phyloP scores from a whole-genome alignment of 2,113 vertebrate species.

The Hippocampus abdominalis region DNA sequence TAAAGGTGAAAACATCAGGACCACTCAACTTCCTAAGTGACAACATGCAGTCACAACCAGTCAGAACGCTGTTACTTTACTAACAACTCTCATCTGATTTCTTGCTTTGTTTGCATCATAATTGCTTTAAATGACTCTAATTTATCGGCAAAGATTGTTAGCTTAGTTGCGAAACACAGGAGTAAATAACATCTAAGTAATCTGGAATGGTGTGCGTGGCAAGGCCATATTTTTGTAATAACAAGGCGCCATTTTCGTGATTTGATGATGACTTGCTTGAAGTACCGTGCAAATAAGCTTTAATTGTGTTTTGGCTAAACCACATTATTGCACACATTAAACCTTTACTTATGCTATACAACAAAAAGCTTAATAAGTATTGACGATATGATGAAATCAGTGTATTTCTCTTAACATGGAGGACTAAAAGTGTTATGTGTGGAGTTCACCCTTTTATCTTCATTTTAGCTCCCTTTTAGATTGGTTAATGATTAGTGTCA shows the following conservation, averaged over 20 bases:
- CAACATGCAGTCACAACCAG: no score
- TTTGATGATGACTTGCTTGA: background rate
- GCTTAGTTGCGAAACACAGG: constrained; percentile 25
- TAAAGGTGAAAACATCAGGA: no score
- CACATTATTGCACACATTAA: background rate
- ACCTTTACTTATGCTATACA: background rate
- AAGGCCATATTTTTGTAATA: constrained; percentile 7
- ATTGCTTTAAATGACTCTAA: background rate
- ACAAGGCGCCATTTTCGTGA: constrained; percentile 9
- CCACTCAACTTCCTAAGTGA: no score
- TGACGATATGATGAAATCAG: background rate
- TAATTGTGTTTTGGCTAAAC: background rate
- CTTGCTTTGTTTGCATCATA: background rate
- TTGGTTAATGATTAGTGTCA: background rate
- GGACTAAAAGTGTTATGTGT: background rate
- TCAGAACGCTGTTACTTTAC: background rate
- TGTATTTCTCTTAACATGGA: background rate
- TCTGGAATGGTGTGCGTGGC: constrained; percentile 21
- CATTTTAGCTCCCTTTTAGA: background rate
- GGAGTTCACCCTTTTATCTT: background rate
- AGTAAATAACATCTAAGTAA: constrained; percentile 9
- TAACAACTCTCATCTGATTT: background rate
- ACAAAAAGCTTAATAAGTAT: background rate
- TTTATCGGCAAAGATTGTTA: background rate
- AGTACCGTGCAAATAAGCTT: background rate